A percentile compares a stretch with the other conserved stretches of the same genome.
phyloP scores from a whole-genome alignment of 2,888 invertebrate genomes.

The Cylloceria caligata region DNA sequence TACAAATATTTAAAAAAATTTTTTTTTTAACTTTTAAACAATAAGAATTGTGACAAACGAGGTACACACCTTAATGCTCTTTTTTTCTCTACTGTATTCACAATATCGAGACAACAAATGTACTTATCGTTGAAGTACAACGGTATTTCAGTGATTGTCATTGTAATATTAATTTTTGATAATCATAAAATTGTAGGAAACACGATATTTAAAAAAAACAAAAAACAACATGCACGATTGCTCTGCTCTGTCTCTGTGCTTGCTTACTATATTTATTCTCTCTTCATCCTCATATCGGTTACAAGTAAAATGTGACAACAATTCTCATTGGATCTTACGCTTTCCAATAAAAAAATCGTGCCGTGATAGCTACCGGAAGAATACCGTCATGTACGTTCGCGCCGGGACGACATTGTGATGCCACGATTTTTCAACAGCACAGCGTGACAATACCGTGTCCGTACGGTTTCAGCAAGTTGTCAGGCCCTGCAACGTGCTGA shows the following conservation, averaged over 20 bases:
- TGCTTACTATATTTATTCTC: conserved; percentile 74
- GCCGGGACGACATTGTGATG: no score
- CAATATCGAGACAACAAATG: conserved; percentile 3
- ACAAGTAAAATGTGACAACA: not conserved
- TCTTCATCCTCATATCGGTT: conserved; percentile 21
- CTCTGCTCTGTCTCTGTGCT: conserved; percentile 74
- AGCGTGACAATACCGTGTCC: no score
- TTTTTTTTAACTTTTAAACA: conserved; percentile 22
- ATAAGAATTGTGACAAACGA: conserved; percentile 37
- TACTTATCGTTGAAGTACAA: conserved; percentile 1
- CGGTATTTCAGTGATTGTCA: conserved; percentile 18
- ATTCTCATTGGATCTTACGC: conserved; percentile 7
- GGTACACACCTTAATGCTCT: conserved; percentile 10
- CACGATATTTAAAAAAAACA: conserved; percentile 31
- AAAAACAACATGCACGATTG: conserved; percentile 49
- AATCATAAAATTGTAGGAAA: conserved; percentile 31
- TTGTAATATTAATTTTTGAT: conserved; percentile 35
- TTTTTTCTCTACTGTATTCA: not conserved
- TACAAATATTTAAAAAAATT: conserved; percentile 49
- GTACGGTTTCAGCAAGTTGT: no score
- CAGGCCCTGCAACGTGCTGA: no score
- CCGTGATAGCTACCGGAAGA: no score
- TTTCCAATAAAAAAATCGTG: no score
- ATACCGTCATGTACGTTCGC: no score
- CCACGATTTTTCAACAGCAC: no score